phyloP scores from a whole-genome alignment of 1,140 invertebrate species.

The Conus ventricosus region DNA sequence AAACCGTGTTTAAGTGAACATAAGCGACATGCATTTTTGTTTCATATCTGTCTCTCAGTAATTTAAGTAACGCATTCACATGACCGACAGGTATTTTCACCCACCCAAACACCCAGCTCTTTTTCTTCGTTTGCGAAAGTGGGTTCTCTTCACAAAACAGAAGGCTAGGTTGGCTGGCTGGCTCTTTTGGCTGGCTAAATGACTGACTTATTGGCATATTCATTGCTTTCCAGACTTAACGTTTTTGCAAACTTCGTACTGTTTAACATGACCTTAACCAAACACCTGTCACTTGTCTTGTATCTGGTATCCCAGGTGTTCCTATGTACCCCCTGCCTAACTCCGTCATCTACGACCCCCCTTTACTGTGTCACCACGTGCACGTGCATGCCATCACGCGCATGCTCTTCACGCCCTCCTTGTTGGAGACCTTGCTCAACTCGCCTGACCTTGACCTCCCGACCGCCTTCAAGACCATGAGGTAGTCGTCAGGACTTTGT shows the following conservation, averaged over 20 bases:
- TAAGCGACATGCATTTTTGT: too few relatives aligned
- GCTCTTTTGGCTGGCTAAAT: too few relatives aligned
- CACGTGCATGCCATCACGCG: constrained; percentile 71
- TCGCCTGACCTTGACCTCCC: constrained; percentile 56
- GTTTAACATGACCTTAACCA: not conserved
- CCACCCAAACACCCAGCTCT: too few relatives aligned
- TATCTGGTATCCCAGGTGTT: constrained; percentile 57
- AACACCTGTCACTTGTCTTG: not conserved
- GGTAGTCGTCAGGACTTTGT: constrained; percentile 40
- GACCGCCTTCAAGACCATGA: constrained; percentile 55
- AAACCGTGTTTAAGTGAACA: too few relatives aligned
- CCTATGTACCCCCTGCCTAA: constrained; percentile 74
- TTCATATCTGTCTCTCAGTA: too few relatives aligned
- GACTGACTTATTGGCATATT: too few relatives aligned
- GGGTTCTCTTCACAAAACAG: too few relatives aligned
- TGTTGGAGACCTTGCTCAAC: constrained; percentile 74
- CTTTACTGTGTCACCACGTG: constrained; percentile 69
- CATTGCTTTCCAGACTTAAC: too few relatives aligned
- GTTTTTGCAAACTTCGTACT: not conserved
- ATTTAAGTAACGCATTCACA: too few relatives aligned
- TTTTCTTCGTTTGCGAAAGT: too few relatives aligned
- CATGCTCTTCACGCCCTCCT: constrained; percentile 75
- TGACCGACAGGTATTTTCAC: too few relatives aligned
- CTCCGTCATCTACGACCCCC: constrained; percentile 74
- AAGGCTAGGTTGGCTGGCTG: too few relatives aligned